Evolutionary conservation across 2,797 vertebrate genomes (phyloP).

Genomic region (Melanitta fusca): DNA sequence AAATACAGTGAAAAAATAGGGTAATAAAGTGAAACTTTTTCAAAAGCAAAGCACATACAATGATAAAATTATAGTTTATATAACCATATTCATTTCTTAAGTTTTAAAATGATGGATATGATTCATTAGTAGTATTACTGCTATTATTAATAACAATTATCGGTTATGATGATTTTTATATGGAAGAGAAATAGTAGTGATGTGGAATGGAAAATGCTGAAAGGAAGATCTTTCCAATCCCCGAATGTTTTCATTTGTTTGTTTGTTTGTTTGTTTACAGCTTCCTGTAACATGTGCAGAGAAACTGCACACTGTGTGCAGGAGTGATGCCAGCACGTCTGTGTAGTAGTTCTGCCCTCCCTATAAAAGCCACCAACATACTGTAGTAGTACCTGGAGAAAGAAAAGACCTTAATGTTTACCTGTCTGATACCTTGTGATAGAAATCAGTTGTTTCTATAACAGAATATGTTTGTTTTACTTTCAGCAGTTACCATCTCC

Average conservation of each 20-base stretch:
- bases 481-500: neutral
- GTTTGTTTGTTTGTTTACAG: neutral
- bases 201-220: constrained; percentile 8
- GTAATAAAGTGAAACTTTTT: neutral
- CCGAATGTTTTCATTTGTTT: neutral
- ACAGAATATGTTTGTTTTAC: neutral
- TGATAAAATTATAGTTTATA: neutral
- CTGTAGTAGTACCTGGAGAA: neutral
- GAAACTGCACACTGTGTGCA: neutral
- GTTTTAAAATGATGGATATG: neutral
- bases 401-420: neutral
- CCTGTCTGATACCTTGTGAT: neutral
- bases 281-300: neutral
- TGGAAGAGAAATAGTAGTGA: neutral
- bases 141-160: constrained; percentile 11
- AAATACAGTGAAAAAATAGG: neutral
- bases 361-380: neutral
- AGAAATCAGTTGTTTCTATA: neutral
- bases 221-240: neutral
- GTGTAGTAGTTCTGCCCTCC: neutral
- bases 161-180: neutral
- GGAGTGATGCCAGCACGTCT: neutral
- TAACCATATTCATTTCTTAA: neutral
- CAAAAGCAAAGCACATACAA: neutral
- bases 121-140: neutral